These are phyloP conservation scores for Podarcis raffonei DNA, from an alignment of 2,113 vertebrate genomes.

Conservation along the genomic window DNA sequence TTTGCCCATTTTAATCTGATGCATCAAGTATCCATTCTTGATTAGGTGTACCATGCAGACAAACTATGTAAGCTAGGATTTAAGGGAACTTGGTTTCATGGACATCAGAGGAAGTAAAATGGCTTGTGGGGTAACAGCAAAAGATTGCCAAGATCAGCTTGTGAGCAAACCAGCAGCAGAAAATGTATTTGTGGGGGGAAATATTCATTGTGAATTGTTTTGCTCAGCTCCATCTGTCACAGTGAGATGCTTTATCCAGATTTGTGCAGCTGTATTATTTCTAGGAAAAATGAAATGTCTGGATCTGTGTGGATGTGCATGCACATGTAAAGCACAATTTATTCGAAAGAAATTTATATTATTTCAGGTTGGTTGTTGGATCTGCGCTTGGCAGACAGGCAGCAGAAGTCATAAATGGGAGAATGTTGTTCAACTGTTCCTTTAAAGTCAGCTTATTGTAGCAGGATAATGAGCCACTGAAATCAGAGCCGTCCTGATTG, in stretches of 20 bases:
- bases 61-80: neutral
- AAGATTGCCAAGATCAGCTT: neutral
- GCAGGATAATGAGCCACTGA: neutral
- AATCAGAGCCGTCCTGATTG: neutral
- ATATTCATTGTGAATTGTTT: conserved; percentile 22
- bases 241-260: neutral
- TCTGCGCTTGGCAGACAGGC: neutral
- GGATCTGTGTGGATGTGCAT: no score
- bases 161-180: neutral
- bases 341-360: neutral
- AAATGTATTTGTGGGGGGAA: conserved; percentile 3
- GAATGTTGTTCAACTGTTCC: neutral
- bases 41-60: no score
- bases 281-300: neutral
- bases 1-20: no score
- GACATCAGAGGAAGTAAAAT: neutral
- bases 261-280: neutral
- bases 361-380: neutral
- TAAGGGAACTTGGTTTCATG: neutral
- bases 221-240: neutral
- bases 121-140: neutral
- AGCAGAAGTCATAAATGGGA: neutral
- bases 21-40: no score
- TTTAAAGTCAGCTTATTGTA: neutral
- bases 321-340: neutral